phyloP scores from a whole-genome alignment of 2,113 vertebrate species.

The Procapra przewalskii region DNA sequence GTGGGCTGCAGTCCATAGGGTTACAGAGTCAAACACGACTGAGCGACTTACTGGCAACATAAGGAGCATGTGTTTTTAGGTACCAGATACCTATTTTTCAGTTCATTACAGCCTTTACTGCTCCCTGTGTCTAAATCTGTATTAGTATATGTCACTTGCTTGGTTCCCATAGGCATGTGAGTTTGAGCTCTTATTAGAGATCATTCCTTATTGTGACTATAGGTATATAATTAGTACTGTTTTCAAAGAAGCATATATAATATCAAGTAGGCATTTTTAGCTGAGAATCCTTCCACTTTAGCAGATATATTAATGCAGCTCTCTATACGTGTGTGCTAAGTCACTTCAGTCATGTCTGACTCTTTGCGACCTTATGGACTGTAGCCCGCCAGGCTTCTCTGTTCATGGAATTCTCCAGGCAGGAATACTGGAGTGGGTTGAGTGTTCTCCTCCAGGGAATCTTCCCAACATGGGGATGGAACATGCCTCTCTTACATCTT shows the following conservation, averaged over 20 bases:
- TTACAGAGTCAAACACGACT: not conserved
- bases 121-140: not conserved
- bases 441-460: not conserved
- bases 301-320: not conserved
- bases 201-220: not conserved
- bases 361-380: not conserved
- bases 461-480: not conserved
- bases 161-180: not conserved
- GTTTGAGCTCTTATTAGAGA: not conserved
- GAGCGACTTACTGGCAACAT: not conserved
- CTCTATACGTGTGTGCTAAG: fast-evolving
- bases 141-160: not conserved
- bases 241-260: not conserved
- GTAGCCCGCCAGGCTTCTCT: not conserved
- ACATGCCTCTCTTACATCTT: not conserved
- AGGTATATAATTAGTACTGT: not conserved
- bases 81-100: not conserved
- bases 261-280: not conserved
- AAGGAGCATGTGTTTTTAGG: not conserved
- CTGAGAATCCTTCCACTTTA: not conserved
- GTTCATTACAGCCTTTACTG: not conserved
- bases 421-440: not conserved
- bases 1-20: not conserved
- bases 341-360: not conserved
- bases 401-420: not conserved